Base-by-base conservation (phyloP, 2,113 vertebrate genomes). In the Eulacestoma nigropectus region DNA sequence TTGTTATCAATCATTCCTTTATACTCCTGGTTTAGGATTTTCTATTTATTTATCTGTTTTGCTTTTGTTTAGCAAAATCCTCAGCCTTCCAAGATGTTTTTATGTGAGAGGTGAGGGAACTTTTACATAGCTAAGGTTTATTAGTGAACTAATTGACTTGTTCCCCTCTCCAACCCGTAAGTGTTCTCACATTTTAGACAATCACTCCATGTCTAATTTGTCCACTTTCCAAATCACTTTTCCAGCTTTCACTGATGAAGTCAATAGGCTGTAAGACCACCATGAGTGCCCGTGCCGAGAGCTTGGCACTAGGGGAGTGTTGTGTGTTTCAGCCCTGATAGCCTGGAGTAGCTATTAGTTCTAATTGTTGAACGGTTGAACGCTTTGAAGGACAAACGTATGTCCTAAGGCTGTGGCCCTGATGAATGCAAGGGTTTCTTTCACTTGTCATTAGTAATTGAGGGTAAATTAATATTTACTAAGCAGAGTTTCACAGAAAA, bases 401-500 rank as follows among this genome's bases (percentile, higher is more conserved):
- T 93, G 82, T 98, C 97, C 97, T 94, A 73, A 65, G 89, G 97
- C 97, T 90, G 78, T 89, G 96, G 95, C 87, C 84, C 93, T 83
- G 93, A 97, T 91, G 96, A 98, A 98, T 97, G 96, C 95, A 87
- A 97, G 94, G 90, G 89, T 96, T 96, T 95, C 97, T 98, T 98
- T 97, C 76, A 95, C 97, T 97, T 98, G 98, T 99, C 98, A 97
- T 97, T 97, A 95, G 97, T 94, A 96, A 98, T 98, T 96, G 98
- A 93, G 95, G 94, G 96, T 95, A 96, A 97, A 97, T 97, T 97
- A 97, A 97, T 97, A 92, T 98, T 98, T 98, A 98, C 97, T 98
- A 97, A 98, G 97, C 97, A 98, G 98, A 97, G 95, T 87, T 97
- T 95, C 90, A 87, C 30, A 92, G 94, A 75, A 95, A 85, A 73